Conservation (phyloP, 2,113 vertebrate genomes). For the Onychostoma macrolepis region DNA sequence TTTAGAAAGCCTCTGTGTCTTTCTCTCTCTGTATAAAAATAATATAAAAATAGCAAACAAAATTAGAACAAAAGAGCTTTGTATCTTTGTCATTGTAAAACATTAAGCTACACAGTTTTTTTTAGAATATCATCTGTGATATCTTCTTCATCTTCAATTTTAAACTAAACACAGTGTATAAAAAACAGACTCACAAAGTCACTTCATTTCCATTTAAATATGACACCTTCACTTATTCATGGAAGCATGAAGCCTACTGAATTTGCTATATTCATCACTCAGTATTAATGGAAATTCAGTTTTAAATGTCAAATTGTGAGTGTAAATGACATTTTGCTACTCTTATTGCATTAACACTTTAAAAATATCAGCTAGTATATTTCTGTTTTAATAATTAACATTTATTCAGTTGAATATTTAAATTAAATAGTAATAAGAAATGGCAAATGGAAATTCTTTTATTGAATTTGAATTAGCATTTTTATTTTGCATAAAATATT, state of each 20-base stretch:
- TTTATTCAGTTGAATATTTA: background rate
- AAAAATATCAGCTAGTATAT: background rate
- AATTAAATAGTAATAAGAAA: background rate
- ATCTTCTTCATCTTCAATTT: background rate
- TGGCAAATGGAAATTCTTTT: background rate
- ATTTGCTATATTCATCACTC: background rate
- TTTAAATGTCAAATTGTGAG: constrained; percentile 3
- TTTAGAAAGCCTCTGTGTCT: background rate
- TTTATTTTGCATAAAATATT: background rate
- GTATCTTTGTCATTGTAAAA: background rate
- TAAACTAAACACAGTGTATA: background rate
- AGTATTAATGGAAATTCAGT: background rate
- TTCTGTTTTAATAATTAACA: background rate
- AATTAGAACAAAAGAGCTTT: background rate
- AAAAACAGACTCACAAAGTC: background rate
- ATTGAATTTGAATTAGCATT: background rate
- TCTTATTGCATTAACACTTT: background rate
- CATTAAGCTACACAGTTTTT: background rate
- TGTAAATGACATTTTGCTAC: background rate
- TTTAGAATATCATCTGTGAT: background rate
- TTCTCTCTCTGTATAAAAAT: background rate
- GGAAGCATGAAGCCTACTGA: background rate
- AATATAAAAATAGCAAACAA: background rate
- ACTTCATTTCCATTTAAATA: background rate
- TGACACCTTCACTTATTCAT: background rate